phyloP scores from a whole-genome alignment of 2,797 vertebrate genomes.

The Chrosomus eos region DNA sequence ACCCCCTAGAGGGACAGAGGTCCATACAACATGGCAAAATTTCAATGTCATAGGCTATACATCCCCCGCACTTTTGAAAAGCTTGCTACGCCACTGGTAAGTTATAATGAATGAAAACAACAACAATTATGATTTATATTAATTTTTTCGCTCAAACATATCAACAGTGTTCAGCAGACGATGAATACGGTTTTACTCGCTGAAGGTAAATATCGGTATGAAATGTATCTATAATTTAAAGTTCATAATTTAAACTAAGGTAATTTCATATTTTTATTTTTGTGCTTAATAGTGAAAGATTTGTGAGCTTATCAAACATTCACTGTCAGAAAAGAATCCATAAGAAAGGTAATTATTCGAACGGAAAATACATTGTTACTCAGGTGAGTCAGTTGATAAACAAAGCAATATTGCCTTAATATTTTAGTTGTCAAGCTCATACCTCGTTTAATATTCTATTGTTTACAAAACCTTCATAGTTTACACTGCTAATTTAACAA shows the following conservation, averaged over 20 bases:
- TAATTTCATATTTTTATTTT: neutral
- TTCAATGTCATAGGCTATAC: too few species aligned
- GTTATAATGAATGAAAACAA: neutral
- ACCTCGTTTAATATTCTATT: neutral
- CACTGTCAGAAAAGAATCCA: neutral
- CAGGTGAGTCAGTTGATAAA: neutral
- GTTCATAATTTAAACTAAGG: neutral
- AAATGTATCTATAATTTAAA: neutral
- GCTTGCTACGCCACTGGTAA: too few species aligned
- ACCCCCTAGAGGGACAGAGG: too few species aligned
- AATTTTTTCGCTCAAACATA: neutral
- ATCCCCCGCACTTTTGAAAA: too few species aligned
- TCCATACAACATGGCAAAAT: too few species aligned
- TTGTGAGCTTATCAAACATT: neutral
- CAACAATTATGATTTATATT: neutral
- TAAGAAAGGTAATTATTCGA: neutral
- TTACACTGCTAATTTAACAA: neutral
- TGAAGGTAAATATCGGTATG: neutral
- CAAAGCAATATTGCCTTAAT: neutral
- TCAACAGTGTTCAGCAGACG: neutral
- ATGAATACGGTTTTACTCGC: neutral
- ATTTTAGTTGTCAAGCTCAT: neutral
- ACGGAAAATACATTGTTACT: neutral
- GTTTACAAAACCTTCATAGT: constrained; percentile 4
- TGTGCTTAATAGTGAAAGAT: neutral